Evolutionary conservation across 2,888 invertebrate genomes (phyloP), one percentile per base, ranked within the genome.

Genomic region (Epistrophe grossulariae): DNA sequence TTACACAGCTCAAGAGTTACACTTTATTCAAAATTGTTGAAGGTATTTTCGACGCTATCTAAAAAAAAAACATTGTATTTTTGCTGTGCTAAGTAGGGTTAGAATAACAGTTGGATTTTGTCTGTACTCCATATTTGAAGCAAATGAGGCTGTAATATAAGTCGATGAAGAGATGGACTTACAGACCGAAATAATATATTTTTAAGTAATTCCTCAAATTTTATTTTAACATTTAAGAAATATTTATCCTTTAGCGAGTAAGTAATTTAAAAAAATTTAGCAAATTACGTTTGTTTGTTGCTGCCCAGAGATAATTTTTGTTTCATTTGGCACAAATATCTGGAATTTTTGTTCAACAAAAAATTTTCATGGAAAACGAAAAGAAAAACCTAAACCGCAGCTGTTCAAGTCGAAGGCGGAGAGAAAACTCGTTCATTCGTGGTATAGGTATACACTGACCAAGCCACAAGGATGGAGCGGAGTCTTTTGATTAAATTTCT

Each of bases 241-340:
- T 48, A 55, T 15, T 55, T 52, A 0, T 52, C 7, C 7, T 28
- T 8, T 55, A 55, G 7, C 15, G 13, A 52, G 5, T 19, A 24
- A 24, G n/a, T 45, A 8, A 15, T 7, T 8, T 8, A 1, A 24
- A 17, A 9, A 50, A 11, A 10, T 17, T 19, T 11, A 50, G 24
- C 45, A 64, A 28, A 45, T 24, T 17, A 24, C 1, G 15, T 43
- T 24, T 43, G 13, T 8, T 8, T 59, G 57, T 68, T 79, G 48
- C 55, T 68, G 59, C 19, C 15, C 35, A 24, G 38, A 55, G 40
- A 81, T 59, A 79, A 55, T n/a, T 70, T 71, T 43, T 64, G 68
- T 59, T 79, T 59, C 64, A 79, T 59, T 79, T 79, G 66, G 84
- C 79, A 57, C 70, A 76, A 70, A 66, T 59, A 76, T 80, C 52